A percentile compares a stretch with the other conserved stretches of the same genome.
These are phyloP conservation scores for Hesperia comma DNA, from an alignment of 2,888 invertebrate genomes.

Conservation along the genomic window DNA sequence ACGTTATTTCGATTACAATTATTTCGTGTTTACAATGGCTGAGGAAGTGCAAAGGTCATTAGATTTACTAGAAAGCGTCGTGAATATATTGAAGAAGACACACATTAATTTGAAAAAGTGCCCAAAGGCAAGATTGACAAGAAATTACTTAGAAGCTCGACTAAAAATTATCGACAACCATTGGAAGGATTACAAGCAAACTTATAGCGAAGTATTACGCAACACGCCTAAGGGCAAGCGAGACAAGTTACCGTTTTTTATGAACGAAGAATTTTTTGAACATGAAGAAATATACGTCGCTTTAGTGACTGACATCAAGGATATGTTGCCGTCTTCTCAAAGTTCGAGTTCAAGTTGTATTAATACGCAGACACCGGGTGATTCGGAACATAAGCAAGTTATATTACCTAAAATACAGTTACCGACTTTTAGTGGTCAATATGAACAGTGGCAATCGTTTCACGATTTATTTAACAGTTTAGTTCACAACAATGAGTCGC, in stretches of 20 bases:
- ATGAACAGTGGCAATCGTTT: too few relatives aligned
- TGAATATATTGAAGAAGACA: conserved; percentile 18
- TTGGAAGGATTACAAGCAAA: conserved; percentile 33
- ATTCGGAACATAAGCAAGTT: too few relatives aligned
- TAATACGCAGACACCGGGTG: too few relatives aligned
- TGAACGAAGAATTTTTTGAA: conserved; percentile 23
- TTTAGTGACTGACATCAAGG: background rate
- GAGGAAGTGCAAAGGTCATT: background rate
- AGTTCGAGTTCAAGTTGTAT: too few relatives aligned
- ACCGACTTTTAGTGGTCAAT: too few relatives aligned
- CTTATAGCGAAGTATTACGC: conserved; percentile 29
- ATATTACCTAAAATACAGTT: too few relatives aligned
- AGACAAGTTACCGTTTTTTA: conserved; percentile 8
- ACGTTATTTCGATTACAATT: background rate
- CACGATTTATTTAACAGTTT: too few relatives aligned
- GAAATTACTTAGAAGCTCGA: conserved; percentile 22
- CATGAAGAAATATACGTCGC: conserved; percentile 19
- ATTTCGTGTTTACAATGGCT: conserved; percentile 7
- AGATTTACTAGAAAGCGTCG: background rate
- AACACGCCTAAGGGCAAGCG: background rate
- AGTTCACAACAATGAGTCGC: too few relatives aligned
- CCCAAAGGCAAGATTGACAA: conserved; percentile 18
- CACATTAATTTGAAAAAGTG: conserved; percentile 16
- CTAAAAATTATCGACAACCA: background rate
- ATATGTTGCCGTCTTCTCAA: too few relatives aligned